Evolutionary conservation across 2,888 invertebrate genomes (phyloP).

Genomic region (Agonopterix alstromeriana): DNA sequence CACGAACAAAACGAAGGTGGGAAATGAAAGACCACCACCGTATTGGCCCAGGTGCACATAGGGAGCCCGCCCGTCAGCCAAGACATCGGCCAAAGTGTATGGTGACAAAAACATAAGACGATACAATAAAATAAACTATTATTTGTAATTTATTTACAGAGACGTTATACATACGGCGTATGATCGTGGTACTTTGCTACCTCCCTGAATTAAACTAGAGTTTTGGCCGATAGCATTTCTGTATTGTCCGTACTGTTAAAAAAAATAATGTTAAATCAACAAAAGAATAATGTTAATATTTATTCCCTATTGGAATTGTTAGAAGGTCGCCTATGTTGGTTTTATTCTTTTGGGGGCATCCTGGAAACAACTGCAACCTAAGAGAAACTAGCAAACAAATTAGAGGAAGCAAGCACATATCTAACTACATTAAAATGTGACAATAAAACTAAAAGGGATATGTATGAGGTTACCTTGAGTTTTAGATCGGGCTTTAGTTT

Average conservation of each 20-base stretch:
- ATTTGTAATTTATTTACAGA: slow-evolving; percentile 7
- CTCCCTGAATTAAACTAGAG: slow-evolving; percentile 12
- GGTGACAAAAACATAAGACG: slow-evolving; percentile 7
- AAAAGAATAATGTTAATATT: slow-evolving; percentile 7
- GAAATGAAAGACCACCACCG: slow-evolving; percentile 4
- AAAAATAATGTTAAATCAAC: slow-evolving; percentile 12
- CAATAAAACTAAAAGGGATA: neutral
- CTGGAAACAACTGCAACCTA: slow-evolving; percentile 4
- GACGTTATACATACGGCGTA: slow-evolving; percentile 11
- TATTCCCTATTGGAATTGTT: slow-evolving; percentile 2
- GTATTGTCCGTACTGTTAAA: slow-evolving; percentile 13
- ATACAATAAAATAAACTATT: slow-evolving; percentile 8
- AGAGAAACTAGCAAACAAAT: neutral
- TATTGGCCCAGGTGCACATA: slow-evolving; percentile 4
- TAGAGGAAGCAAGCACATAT: neutral
- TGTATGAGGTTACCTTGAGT: slow-evolving; percentile 70
- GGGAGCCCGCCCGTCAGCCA: neutral
- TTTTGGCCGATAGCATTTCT: slow-evolving; percentile 14
- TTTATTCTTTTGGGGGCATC: slow-evolving; percentile 1
- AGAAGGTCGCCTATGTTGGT: slow-evolving; percentile 1
- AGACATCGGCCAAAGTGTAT: slow-evolving; percentile 2
- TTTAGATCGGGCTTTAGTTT: slow-evolving; percentile 93
- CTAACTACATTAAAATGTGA: slow-evolving; percentile 1
- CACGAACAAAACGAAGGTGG: neutral
- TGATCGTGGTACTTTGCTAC: slow-evolving; percentile 11